A percentile compares a stretch with the other conserved stretches of the same genome.
Conservation (phyloP, 2,113 vertebrate genomes). For the Peromyscus californicus region DNA sequence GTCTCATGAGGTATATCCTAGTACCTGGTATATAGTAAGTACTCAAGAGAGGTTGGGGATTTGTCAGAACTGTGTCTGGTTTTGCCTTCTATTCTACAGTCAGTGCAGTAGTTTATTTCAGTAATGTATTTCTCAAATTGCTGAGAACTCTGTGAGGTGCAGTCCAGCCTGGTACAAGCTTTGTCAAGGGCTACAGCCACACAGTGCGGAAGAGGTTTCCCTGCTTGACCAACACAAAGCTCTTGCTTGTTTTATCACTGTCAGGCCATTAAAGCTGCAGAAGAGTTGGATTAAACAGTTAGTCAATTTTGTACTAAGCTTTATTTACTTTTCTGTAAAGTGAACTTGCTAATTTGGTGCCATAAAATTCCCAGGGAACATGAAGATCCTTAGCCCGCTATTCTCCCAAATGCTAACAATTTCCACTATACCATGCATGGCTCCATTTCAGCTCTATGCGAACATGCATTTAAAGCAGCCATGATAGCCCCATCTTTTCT, state of each 20-base stretch:
- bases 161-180: conserved; percentile 62
- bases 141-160: conserved; percentile 64
- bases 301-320: conserved; percentile 82
- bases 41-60: neutral
- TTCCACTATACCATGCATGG: conserved; percentile 67
- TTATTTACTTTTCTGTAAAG: conserved; percentile 82
- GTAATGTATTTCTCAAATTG: neutral
- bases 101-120: neutral
- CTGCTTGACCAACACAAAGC: conserved; percentile 80
- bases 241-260: conserved; percentile 83
- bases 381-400: conserved; percentile 76
- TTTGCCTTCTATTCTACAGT: neutral
- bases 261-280: conserved; percentile 82
- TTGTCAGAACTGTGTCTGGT: neutral
- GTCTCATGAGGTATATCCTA: neutral
- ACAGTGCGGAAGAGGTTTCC: conserved; percentile 79
- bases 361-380: conserved; percentile 86
- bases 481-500: neutral
- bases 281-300: conserved; percentile 76
- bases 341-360: conserved; percentile 83
- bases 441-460: conserved; percentile 80
- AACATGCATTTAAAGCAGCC: conserved; percentile 67
- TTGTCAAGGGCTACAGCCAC: conserved; percentile 67
- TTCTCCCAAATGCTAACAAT: conserved; percentile 80
- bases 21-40: neutral